A percentile compares a stretch with the other conserved stretches of the same genome.
Conservation (phyloP, 2,888 invertebrate genomes). For the Eubasilissa splendida region DNA sequence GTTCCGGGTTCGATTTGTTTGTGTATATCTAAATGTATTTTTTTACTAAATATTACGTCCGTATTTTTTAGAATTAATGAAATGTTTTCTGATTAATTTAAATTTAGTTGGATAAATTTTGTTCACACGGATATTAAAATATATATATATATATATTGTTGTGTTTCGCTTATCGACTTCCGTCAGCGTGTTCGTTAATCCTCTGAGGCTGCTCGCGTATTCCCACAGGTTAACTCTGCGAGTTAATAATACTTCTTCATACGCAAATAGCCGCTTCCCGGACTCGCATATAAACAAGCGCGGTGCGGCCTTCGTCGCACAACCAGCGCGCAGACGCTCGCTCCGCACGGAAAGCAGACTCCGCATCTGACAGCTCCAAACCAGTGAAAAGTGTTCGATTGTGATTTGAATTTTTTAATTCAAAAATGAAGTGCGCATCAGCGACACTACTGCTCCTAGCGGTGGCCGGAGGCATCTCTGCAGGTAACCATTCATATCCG, state of each 20-base stretch:
- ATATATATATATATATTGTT: too few species aligned
- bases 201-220: not conserved
- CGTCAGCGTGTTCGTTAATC: not conserved
- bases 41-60: too few species aligned
- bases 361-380: not conserved
- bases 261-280: constrained; percentile 34
- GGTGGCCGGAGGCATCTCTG: constrained; percentile 22
- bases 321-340: constrained; percentile 1
- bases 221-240: constrained; percentile 22
- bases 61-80: too few species aligned
- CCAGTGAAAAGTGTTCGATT: constrained; percentile 9
- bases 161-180: too few species aligned
- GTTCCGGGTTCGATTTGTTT: too few species aligned
- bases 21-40: too few species aligned
- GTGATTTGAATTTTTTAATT: constrained; percentile 5
- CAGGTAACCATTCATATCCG: constrained; percentile 3
- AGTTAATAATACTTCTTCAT: constrained; percentile 10
- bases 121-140: too few species aligned
- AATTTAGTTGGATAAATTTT: too few species aligned
- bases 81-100: too few species aligned
- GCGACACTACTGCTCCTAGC: constrained; percentile 43
- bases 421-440: constrained; percentile 21
- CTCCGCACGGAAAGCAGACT: not conserved
- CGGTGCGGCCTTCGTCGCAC: not conserved
- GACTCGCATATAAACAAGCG: constrained; percentile 42